These are phyloP conservation scores for Zoanthus sociatus DNA, from an alignment of 92 coral and sea anemone species.

Conservation along the genomic window DNA sequence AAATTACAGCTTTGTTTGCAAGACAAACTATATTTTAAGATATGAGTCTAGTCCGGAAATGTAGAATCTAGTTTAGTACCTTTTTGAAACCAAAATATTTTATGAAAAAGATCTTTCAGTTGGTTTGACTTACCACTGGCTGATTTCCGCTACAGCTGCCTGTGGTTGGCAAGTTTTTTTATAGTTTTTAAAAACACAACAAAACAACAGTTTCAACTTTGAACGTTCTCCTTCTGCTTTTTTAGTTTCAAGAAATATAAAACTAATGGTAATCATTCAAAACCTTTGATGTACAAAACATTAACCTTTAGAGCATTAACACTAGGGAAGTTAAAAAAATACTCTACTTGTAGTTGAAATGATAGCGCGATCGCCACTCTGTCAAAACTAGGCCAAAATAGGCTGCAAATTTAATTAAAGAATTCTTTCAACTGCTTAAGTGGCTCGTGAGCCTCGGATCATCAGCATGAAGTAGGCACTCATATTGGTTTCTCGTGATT, in stretches of 20 bases:
- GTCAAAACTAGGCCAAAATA: constrained; percentile 31
- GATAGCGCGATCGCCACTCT: constrained; percentile 1
- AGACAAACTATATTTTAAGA: constrained; percentile 27
- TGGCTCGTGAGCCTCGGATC: constrained; percentile 88
- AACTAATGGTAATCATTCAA: neutral
- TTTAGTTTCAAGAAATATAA: neutral
- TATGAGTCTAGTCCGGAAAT: constrained; percentile 39
- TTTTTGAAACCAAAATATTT: constrained; percentile 25
- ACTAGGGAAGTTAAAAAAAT: neutral
- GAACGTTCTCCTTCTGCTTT: neutral
- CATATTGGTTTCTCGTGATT: constrained; percentile 46
- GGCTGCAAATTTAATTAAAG: constrained; percentile 80
- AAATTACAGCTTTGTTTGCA: constrained; percentile 47
- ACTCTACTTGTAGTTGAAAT: neutral
- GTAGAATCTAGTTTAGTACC: constrained; percentile 13
- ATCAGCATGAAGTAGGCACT: constrained; percentile 78
- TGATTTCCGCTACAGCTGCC: constrained; percentile 15
- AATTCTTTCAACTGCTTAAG: constrained; percentile 97
- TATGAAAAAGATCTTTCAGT: neutral
- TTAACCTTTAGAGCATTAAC: neutral
- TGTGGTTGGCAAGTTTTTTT: neutral
- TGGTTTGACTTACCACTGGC: neutral
- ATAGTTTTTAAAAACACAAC: neutral
- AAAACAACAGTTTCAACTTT: neutral
- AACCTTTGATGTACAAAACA: neutral